Percentiles rank a stretch among this genome's conserved stretches.
Evolutionary conservation across 2,113 vertebrate species (phyloP).

Genomic region (Microcebus jonahi): DNA sequence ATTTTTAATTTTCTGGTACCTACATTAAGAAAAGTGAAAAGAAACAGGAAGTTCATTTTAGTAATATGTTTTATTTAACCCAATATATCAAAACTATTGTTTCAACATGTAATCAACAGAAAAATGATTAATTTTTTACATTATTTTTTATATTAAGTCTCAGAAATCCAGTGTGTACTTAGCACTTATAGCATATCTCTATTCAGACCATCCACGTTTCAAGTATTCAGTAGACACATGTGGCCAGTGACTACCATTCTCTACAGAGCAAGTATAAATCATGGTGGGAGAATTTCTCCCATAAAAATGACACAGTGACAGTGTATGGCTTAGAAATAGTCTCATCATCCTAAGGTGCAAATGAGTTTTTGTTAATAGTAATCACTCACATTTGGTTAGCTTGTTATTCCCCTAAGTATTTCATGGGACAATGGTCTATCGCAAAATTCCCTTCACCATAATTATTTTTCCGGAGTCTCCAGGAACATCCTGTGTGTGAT

Average conservation of each 20-base stretch:
- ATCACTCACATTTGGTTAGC: background rate
- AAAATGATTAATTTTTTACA: background rate
- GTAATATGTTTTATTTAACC: constrained; percentile 1
- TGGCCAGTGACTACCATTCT: background rate
- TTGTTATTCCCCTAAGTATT: background rate
- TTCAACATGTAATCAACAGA: background rate
- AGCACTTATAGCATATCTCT: background rate
- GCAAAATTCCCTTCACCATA: background rate
- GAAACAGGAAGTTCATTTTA: background rate
- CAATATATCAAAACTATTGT: background rate
- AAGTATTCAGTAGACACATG: background rate
- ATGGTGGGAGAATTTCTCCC: background rate
- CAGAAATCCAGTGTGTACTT: background rate
- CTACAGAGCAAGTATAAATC: background rate
- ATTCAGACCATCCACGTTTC: background rate
- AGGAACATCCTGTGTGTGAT: background rate
- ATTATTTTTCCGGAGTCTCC: background rate
- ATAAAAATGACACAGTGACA: background rate
- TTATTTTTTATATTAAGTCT: background rate
- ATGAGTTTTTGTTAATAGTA: background rate
- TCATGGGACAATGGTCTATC: background rate
- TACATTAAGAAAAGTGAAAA: background rate
- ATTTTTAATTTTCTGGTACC: constrained; percentile 29
- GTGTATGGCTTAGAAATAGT: background rate
- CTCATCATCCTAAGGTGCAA: background rate